These are phyloP conservation scores for Cryptoprocta ferox DNA, from an alignment of 2,797 vertebrate genomes.

Conservation along the genomic window DNA sequence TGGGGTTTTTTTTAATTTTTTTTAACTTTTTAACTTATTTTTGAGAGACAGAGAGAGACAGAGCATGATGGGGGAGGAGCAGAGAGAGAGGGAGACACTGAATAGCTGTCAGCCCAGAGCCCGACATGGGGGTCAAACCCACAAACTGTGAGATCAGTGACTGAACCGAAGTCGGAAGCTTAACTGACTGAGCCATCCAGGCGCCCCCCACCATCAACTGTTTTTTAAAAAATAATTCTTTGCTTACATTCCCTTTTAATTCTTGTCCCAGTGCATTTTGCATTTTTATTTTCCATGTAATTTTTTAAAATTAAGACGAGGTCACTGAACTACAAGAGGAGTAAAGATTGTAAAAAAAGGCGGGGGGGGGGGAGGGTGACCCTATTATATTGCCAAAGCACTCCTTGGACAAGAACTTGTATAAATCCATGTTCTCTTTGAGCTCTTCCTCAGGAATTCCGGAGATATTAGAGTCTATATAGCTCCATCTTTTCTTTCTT, in stretches of 20 bases:
- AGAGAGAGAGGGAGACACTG: too few species aligned
- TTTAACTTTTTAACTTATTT: too few species aligned
- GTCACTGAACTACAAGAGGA: neutral
- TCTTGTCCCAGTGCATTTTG: constrained; percentile 2
- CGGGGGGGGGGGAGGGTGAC: neutral
- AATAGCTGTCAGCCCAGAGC: too few species aligned
- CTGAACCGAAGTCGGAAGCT: too few species aligned
- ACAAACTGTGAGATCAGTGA: too few species aligned
- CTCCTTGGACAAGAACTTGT: neutral
- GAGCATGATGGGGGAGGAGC: too few species aligned
- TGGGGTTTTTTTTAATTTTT: too few species aligned
- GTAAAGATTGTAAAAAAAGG: neutral
- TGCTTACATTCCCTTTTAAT: neutral
- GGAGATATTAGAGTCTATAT: neutral
- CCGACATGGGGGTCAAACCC: too few species aligned
- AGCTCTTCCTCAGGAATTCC: constrained; percentile 21
- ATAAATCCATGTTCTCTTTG: neutral
- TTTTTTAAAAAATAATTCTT: neutral
- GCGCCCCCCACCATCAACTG: neutral
- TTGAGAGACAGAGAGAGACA: too few species aligned
- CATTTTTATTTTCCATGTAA: neutral
- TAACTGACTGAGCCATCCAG: too few species aligned
- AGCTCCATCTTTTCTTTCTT: neutral
- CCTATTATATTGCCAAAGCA: neutral
- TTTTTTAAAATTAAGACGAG: constrained; percentile 1